A percentile compares a stretch with the other conserved stretches of the same genome.
Evolutionary conservation across 2,113 vertebrate species (phyloP).

Genomic region (Corydoras maculifer): DNA sequence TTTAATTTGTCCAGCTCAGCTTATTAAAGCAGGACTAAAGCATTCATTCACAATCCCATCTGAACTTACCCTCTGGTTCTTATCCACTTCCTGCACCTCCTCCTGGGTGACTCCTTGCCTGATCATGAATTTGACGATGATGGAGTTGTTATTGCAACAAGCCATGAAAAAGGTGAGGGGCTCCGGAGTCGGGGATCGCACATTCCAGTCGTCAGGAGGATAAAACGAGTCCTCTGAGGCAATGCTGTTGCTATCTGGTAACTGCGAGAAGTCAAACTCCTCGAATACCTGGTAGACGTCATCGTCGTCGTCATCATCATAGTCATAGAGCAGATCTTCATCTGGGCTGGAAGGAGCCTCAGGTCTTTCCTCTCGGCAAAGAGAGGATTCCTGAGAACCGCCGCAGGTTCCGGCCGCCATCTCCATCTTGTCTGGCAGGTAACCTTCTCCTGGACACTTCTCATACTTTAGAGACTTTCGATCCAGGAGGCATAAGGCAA

Average conservation of each 20-base stretch:
- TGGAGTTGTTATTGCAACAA: constrained; percentile 80
- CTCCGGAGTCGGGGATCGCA: constrained; percentile 49
- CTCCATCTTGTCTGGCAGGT: constrained; percentile 49
- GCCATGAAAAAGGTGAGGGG: constrained; percentile 76
- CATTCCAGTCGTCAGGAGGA: constrained; percentile 57
- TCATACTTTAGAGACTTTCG: constrained; percentile 80
- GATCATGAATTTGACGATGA: constrained; percentile 81
- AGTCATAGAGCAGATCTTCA: constrained; percentile 7
- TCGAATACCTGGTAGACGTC: constrained; percentile 70
- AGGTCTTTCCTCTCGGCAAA: constrained; percentile 18
- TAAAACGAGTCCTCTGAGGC: constrained; percentile 90
- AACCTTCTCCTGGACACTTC: constrained; percentile 55
- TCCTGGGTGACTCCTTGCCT: constrained; percentile 73
- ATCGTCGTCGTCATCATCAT: constrained; percentile 45
- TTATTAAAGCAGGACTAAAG: not conserved
- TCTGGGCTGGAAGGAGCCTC: constrained; percentile 25
- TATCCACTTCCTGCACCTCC: constrained; percentile 79
- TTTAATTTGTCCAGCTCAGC: not conserved
- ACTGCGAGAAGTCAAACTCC: constrained; percentile 74
- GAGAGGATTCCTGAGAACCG: constrained; percentile 22
- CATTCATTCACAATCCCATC: not conserved
- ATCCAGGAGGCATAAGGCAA: constrained; percentile 4
- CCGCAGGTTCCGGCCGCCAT: constrained; percentile 42
- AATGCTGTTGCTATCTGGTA: constrained; percentile 72
- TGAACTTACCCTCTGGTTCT: constrained; percentile 80